phyloP scores from a whole-genome alignment of 2,888 invertebrate species.

The Ochropacha duplaris region DNA sequence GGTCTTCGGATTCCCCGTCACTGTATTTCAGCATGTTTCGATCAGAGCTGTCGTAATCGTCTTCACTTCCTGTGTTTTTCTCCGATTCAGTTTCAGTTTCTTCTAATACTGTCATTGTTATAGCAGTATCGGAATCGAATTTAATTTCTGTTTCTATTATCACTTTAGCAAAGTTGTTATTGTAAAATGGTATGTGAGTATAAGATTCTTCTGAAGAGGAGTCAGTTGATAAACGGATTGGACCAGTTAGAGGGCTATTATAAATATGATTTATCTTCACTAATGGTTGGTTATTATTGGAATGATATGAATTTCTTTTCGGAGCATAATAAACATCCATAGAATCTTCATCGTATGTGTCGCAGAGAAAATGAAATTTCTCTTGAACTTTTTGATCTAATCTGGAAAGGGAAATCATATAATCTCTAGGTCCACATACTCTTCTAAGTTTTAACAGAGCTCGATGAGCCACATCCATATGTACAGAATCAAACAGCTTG shows the following conservation, averaged over 20 bases:
- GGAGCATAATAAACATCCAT: conserved; percentile 75
- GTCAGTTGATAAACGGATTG: conserved; percentile 64
- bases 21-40: conserved; percentile 83
- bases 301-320: conserved; percentile 52
- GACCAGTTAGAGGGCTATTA: conserved; percentile 50
- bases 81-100: conserved; percentile 82
- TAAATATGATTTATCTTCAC: conserved; percentile 67
- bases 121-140: conserved; percentile 90
- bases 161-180: conserved; percentile 83
- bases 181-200: conserved; percentile 61
- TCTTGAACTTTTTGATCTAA: conserved; percentile 76
- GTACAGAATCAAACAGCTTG: conserved; percentile 76
- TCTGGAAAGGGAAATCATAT: conserved; percentile 80
- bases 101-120: conserved; percentile 93
- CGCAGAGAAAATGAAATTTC: conserved; percentile 71
- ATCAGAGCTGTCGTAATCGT: conserved; percentile 73
- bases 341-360: conserved; percentile 74
- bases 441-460: conserved; percentile 88
- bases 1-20: conserved; percentile 84
- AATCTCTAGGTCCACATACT: conserved; percentile 85
- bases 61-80: conserved; percentile 69
- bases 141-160: conserved; percentile 93
- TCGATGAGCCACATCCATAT: conserved; percentile 88
- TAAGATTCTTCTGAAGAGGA: conserved; percentile 85
- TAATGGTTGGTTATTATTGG: conserved; percentile 53